Evolutionary conservation across 2,888 invertebrate species (phyloP).

Genomic region (Trachelus iudaicus): DNA sequence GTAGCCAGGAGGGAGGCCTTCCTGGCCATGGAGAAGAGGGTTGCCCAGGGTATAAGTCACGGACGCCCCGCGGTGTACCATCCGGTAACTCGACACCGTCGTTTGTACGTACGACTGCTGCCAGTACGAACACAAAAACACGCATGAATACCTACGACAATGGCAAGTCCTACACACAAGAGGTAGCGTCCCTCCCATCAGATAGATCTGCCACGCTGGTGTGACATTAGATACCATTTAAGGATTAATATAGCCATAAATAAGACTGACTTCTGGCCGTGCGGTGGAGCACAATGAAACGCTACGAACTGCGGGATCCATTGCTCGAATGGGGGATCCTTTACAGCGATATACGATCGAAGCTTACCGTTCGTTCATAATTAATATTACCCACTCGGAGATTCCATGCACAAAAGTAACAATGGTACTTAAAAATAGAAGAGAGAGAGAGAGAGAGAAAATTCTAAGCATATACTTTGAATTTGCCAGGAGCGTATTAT

Average conservation of each 20-base stretch:
- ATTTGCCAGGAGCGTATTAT: background rate
- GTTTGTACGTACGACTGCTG: conserved; percentile 57
- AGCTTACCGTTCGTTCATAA: background rate
- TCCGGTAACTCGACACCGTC: conserved; percentile 66
- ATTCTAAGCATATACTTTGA: background rate
- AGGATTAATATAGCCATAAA: conserved; percentile 66
- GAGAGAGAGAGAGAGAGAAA: background rate
- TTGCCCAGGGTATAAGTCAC: conserved; percentile 57
- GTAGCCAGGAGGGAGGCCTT: conserved; percentile 10
- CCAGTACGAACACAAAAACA: conserved; percentile 54
- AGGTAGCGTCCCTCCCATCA: conserved; percentile 40
- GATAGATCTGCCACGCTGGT: conserved; percentile 56
- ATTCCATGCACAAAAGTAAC: background rate
- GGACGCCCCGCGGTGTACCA: conserved; percentile 65
- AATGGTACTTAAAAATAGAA: background rate
- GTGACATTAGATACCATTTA: conserved; percentile 66
- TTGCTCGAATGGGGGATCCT: background rate
- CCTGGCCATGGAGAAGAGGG: background rate
- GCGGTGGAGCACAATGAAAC: conserved; percentile 31
- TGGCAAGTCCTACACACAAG: conserved; percentile 57
- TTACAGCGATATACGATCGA: background rate
- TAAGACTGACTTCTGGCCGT: conserved; percentile 53
- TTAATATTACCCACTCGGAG: background rate
- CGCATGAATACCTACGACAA: conserved; percentile 64
- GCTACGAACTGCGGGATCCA: conserved; percentile 4